A percentile compares a stretch with the other conserved stretches of the same genome.
Conservation (phyloP, 2,888 invertebrate species). For the Drosophila engyochracea region DNA sequence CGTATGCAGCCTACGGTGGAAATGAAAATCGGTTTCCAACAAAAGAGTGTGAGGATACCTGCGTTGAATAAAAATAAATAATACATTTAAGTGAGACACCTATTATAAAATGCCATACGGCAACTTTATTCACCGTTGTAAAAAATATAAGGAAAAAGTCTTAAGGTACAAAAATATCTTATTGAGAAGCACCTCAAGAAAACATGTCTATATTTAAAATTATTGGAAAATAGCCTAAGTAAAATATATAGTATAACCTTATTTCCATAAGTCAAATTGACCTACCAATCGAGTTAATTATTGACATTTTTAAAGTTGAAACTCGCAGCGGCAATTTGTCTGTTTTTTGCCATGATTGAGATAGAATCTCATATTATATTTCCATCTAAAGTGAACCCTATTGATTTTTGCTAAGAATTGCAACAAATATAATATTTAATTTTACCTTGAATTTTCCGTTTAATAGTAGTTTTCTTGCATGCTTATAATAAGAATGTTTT, state of each 20-base stretch:
- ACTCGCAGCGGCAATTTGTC: too few species aligned
- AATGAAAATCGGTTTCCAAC: conserved; percentile 31
- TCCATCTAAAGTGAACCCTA: background rate
- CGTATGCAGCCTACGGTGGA: conserved; percentile 43
- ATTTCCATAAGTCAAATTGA: background rate
- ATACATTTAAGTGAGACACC: background rate
- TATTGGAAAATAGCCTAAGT: background rate
- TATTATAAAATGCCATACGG: background rate
- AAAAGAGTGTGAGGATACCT: conserved; percentile 3
- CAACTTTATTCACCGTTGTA: too few species aligned
- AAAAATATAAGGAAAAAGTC: too few species aligned
- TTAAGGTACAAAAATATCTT: background rate
- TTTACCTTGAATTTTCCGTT: background rate
- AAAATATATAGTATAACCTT: too few species aligned
- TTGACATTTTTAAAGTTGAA: background rate
- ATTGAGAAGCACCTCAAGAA: background rate
- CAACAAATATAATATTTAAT: background rate
- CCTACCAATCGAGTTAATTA: conserved; percentile 34
- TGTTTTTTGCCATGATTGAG: background rate
- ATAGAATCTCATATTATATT: background rate
- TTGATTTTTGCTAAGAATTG: background rate
- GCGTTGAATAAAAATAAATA: background rate
- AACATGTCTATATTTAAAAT: background rate
- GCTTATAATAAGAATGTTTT: background rate
- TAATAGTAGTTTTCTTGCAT: background rate